phyloP scores from a whole-genome alignment of 2,113 vertebrate genomes.

The Entomyzon cyanotis region DNA sequence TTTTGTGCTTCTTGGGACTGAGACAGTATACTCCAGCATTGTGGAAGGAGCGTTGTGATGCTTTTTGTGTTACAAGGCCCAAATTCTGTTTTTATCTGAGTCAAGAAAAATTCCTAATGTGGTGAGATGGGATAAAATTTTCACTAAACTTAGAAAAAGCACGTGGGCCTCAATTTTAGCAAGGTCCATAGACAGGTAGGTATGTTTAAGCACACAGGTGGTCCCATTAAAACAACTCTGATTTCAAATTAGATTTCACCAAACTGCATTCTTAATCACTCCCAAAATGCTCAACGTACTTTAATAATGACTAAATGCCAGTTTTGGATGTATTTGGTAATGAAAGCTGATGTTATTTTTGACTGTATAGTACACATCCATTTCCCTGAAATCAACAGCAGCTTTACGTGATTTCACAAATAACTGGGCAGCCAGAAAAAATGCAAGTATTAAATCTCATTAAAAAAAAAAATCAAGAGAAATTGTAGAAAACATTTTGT shows the following conservation, averaged over 20 bases:
- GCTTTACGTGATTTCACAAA: neutral
- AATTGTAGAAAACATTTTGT: neutral
- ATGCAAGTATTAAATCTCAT: neutral
- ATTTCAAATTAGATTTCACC: neutral
- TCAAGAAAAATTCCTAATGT: neutral
- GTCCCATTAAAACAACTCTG: neutral
- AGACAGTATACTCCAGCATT: fast-evolving
- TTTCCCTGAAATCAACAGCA: neutral
- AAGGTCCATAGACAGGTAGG: neutral
- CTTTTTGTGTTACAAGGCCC: neutral
- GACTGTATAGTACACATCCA: neutral
- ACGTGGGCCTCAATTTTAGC: fast-evolving
- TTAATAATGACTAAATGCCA: neutral
- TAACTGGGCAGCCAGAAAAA: neutral
- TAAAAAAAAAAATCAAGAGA: neutral
- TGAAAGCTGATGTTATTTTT: neutral
- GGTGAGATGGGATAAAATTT: neutral
- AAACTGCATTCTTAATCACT: neutral
- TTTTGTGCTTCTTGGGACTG: neutral
- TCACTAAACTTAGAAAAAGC: neutral
- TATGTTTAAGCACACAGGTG: neutral
- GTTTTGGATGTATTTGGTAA: neutral
- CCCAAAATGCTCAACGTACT: neutral
- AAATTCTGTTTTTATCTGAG: neutral
- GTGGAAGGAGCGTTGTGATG: neutral